phyloP scores from a whole-genome alignment of 1,140 invertebrate species.

The Drosophila saltans region DNA sequence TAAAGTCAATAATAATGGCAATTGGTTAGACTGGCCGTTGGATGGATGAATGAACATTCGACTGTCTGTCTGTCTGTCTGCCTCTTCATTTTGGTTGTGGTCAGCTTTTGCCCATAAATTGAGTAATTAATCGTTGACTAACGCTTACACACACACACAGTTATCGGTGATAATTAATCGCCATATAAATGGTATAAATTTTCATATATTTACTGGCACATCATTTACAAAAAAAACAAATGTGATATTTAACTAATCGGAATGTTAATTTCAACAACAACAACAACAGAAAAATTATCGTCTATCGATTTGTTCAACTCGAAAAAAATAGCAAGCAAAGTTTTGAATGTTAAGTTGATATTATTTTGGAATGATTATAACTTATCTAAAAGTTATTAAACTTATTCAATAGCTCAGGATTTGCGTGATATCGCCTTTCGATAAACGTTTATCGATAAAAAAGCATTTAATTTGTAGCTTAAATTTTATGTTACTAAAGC shows the following conservation, averaged over 20 bases:
- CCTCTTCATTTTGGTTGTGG: neutral
- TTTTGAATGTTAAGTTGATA: too few relatives aligned
- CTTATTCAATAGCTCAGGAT: too few relatives aligned
- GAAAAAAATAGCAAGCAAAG: neutral
- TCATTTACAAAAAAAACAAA: neutral
- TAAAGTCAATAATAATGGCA: slow-evolving; percentile 19
- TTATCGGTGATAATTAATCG: slow-evolving; percentile 12
- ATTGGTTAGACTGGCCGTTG: neutral
- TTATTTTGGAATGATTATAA: too few relatives aligned
- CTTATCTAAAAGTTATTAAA: too few relatives aligned
- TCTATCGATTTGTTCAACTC: neutral
- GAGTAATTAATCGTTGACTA: slow-evolving; percentile 13
- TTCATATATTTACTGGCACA: neutral
- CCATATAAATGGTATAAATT: slow-evolving; percentile 5
- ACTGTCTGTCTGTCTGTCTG: too few relatives aligned
- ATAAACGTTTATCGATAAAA: too few relatives aligned
- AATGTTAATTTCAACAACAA: neutral
- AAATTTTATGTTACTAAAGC: too few relatives aligned
- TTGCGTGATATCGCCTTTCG: too few relatives aligned
- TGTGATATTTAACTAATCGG: neutral
- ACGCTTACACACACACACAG: slow-evolving; percentile 11
- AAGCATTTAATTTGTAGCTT: too few relatives aligned
- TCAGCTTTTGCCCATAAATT: slow-evolving; percentile 4
- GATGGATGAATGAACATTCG: too few relatives aligned
- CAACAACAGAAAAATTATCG: neutral